Evolutionary conservation across 2,797 vertebrate species (phyloP).

Genomic region (Enteromius afrohamiltoni): DNA sequence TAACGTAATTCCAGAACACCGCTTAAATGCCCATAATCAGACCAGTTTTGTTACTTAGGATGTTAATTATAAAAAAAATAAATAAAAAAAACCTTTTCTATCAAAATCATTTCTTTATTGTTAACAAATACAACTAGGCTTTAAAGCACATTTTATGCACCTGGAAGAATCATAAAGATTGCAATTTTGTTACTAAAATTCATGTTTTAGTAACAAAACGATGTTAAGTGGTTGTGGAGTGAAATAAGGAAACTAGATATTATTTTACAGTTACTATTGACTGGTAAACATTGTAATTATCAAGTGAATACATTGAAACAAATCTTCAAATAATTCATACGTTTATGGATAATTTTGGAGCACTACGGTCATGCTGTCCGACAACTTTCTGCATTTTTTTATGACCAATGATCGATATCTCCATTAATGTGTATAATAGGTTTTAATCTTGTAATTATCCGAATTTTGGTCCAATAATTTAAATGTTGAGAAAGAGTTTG

Average conservation of each 20-base stretch:
- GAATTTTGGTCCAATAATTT: conserved; percentile 92
- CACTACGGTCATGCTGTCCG: not conserved
- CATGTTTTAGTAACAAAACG: too few species aligned
- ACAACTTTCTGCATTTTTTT: conserved; percentile 14
- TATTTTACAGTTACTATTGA: not conserved
- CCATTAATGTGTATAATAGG: conserved; percentile 90
- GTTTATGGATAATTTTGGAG: not conserved
- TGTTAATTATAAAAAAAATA: not conserved
- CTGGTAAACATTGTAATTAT: not conserved
- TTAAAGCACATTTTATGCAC: not conserved
- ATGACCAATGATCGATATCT: conserved; percentile 76
- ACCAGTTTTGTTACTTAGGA: not conserved
- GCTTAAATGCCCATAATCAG: not conserved
- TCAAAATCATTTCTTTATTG: not conserved
- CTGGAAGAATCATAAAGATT: not conserved
- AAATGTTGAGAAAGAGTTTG: conserved; percentile 86
- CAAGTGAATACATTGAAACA: not conserved
- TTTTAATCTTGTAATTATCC: conserved; percentile 94
- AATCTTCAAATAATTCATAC: not conserved
- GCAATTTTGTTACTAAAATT: too few species aligned
- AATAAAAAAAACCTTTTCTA: not conserved
- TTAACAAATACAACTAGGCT: not conserved
- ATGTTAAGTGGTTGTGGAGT: not conserved
- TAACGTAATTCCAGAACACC: not conserved
- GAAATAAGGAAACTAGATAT: not conserved